Base-by-base conservation (phyloP, 2,797 vertebrate species). In the Sebastes miniatus region DNA sequence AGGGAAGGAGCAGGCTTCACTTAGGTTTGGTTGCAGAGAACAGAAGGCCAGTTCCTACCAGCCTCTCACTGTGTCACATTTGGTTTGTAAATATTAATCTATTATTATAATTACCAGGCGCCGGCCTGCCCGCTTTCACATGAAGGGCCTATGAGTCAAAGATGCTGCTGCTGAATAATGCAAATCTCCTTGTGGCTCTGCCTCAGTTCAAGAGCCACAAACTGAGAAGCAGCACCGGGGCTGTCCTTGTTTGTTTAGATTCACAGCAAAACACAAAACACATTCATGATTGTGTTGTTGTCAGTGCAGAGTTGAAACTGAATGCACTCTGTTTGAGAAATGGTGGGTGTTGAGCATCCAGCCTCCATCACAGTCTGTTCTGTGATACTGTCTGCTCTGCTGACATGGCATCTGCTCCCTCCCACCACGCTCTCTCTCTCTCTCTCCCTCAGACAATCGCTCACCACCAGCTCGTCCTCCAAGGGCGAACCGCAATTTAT, bases 401-500 rank as follows among this genome's bases (percentile, higher is more conserved):
- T 94, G 93, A 95, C 86, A 81, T 59, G 77, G 92, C 94, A 93
- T 78, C 88, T 86, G 70, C 76, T 76, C 78, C 79, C 74, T 75
- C 69, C 76, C 66, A 59, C 81, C 79, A 47, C 34, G 1, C 36
- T 7, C 32, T 64, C 31, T 63, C n/a, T 13, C n/a, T 13, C n/a
- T 14, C 32, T 22, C 11, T 14, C 32, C 20, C 20, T 64, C 65
- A 84, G 83, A 85, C 84, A 86, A 72, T 88, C 54, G 61, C 83
- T 91, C 90, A 81, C 34, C 59, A 54, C 73, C n/a, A 34, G 68
- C 79, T 54, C 59, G 52, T 78, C 34, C 80, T 89, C 87, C 91
- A 79, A 92, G 91, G 90, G 89, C 81, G 69, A 90, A 87, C 73
- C 27, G 10, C 82, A 92, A 88, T 93, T 92, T 92, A 93, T 91